Conservation (phyloP, 1,140 invertebrate species). For the Caerostris extrusa region DNA sequence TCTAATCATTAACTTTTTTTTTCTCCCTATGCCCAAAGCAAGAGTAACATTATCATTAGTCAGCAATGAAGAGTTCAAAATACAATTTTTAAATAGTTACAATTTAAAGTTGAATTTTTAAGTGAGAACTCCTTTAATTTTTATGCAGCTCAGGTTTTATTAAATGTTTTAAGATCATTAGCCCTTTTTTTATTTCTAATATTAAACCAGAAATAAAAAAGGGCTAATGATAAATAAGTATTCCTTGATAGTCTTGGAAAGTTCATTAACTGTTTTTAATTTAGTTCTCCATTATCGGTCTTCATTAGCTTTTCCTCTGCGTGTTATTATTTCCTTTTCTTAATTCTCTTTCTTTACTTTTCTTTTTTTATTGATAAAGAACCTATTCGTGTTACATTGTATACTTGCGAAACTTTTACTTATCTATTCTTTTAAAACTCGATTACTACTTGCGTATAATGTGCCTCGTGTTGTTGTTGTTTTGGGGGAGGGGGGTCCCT, state of each 20-base stretch:
- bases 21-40: too few relatives aligned
- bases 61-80: too few relatives aligned
- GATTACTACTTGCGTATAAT: not conserved
- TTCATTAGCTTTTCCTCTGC: not conserved
- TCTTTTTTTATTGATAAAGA: not conserved
- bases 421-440: not conserved
- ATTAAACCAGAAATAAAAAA: not conserved
- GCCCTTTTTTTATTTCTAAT: too few relatives aligned
- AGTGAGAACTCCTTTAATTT: too few relatives aligned
- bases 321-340: not conserved
- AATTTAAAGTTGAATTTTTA: too few relatives aligned
- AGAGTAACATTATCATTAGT: too few relatives aligned
- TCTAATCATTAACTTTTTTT: too few relatives aligned
- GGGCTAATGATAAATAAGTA: not conserved
- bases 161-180: too few relatives aligned
- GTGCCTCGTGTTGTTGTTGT: too few relatives aligned
- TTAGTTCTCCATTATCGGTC: not conserved
- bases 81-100: too few relatives aligned
- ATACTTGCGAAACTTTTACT: not conserved
- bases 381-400: not conserved
- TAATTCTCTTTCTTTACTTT: not conserved
- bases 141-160: too few relatives aligned
- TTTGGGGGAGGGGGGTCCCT: too few relatives aligned
- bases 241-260: not conserved
- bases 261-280: not conserved